Percentiles rank a stretch among this genome's conserved stretches.
These are phyloP conservation scores for Lanius collurio DNA, from an alignment of 2,113 vertebrate species.

Conservation along the genomic window DNA sequence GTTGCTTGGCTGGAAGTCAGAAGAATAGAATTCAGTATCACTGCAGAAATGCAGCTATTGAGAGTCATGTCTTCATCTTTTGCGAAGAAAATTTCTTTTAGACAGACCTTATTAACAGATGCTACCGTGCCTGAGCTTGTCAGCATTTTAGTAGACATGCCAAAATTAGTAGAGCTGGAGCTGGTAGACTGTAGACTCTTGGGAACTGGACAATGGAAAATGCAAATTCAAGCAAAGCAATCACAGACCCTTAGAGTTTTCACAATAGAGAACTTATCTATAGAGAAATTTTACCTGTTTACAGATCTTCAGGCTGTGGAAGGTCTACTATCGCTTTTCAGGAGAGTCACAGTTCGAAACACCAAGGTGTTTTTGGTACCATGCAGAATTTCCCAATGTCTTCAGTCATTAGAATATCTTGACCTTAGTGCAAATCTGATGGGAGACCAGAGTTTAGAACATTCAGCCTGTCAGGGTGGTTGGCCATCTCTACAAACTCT, in stretches of 20 bases:
- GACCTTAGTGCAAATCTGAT: constrained; percentile 81
- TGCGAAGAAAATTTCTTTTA: constrained; percentile 57
- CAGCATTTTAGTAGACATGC: background rate
- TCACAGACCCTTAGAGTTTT: background rate
- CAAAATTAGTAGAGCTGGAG: constrained; percentile 37
- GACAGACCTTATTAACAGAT: constrained; percentile 49
- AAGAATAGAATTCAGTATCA: background rate
- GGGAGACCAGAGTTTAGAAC: constrained; percentile 63
- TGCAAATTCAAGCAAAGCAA: background rate
- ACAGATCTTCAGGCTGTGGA: constrained; percentile 19
- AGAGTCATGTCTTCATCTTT: background rate
- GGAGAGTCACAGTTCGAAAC: constrained; percentile 47
- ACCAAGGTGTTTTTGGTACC: constrained; percentile 78
- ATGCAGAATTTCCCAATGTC: constrained; percentile 40
- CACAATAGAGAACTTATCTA: background rate
- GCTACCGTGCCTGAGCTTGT: background rate
- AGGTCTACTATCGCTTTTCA: background rate
- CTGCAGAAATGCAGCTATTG: background rate
- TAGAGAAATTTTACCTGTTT: constrained; percentile 59
- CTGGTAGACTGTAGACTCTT: constrained; percentile 57
- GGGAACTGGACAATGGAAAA: constrained; percentile 58
- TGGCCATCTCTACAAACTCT: constrained; percentile 68
- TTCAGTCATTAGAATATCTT: constrained; percentile 72
- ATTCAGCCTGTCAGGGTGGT: constrained; percentile 59
- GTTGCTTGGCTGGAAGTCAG: background rate